Base-by-base conservation (phyloP, 2,113 vertebrate species). In the Ceyx cyanopectus region DNA sequence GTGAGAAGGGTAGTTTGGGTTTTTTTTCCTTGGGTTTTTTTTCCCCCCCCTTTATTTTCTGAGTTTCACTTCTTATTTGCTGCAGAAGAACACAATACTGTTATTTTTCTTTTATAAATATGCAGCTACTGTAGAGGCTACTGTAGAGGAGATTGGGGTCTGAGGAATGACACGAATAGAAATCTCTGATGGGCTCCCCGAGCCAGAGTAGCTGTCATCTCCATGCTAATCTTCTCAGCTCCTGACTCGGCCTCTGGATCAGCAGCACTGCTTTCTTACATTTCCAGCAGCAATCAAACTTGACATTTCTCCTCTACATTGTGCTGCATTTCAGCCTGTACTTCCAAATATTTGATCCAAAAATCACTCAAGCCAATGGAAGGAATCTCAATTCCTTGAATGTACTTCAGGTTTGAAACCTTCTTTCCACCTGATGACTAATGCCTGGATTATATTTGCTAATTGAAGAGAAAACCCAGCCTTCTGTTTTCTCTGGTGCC, bases 201-300 rank as follows among this genome's bases (percentile, higher is more conserved):
- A 92, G 62, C 77, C 86, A 95, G 74, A 56, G 54, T 12, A 53
- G 58, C 78, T 82, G 58, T 72, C 86, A 79, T 54, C 77, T 73
- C 77, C 50, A 6, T 26, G 69, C 24, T 93, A 92, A 96, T 93
- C 90, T 75, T 50, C 86, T 92, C 77, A 88, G 73, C 87, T 85
- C 48, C 85, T 78, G 80, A 73, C 68, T 86, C 0, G 0, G 61
- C 83, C 90, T 65, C 89, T 86, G 46, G 54, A 94, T 45, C 66
- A 76, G 30, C 80, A 84, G 41, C 34, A 32, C 21, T 62, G 58
- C 92, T 96, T 93, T 90, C 86, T 89, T 76, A 72, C 2, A 5
- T 30, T 93, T 96, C 92, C 90, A 93, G 30, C 69, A 93, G 62
- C 84, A 72, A 84, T 90, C 92, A 93, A 54, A 85, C 58, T 81